phyloP scores from a whole-genome alignment of 2,113 vertebrate species.

The Hemichromis elongatus region DNA sequence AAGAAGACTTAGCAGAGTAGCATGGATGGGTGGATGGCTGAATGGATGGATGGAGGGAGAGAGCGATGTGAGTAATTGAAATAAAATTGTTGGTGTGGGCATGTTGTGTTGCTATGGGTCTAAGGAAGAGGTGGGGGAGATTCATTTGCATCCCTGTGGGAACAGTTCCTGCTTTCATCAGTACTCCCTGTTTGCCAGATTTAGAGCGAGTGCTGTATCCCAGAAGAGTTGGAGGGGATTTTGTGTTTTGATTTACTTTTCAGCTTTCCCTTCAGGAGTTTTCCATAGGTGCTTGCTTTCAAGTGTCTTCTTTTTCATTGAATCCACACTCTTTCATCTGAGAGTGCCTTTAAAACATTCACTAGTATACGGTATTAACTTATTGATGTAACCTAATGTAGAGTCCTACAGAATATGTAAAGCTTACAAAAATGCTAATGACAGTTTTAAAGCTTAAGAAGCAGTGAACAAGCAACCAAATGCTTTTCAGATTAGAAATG shows the following conservation, averaged over 20 bases:
- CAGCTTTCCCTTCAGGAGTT: not conserved
- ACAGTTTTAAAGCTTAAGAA: not conserved
- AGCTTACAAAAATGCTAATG: not conserved
- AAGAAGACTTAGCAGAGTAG: conserved; percentile 41
- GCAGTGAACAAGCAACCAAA: not conserved
- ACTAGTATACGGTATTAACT: not conserved
- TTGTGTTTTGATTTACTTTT: conserved; percentile 15
- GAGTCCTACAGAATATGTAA: not conserved
- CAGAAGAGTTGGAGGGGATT: conserved; percentile 19
- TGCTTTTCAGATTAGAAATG: not conserved
- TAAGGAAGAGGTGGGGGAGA: conserved; percentile 1
- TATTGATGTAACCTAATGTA: not conserved
- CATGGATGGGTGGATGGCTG: not conserved
- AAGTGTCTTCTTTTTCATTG: not conserved
- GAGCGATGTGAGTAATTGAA: conserved; percentile 39
- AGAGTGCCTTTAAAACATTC: conserved; percentile 2
- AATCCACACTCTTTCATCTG: conserved; percentile 14
- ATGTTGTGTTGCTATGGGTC: conserved; percentile 11
- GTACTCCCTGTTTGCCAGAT: conserved; percentile 19
- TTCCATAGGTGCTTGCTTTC: conserved; percentile 30
- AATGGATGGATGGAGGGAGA: not conserved
- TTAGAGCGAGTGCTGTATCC: not conserved
- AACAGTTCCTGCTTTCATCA: conserved; percentile 44
- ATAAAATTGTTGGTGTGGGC: conserved; percentile 17
- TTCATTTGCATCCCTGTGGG: conserved; percentile 49